A percentile compares a stretch with the other conserved stretches of the same genome.
Conservation (phyloP, 1,140 invertebrate genomes). For the Atta texana region DNA sequence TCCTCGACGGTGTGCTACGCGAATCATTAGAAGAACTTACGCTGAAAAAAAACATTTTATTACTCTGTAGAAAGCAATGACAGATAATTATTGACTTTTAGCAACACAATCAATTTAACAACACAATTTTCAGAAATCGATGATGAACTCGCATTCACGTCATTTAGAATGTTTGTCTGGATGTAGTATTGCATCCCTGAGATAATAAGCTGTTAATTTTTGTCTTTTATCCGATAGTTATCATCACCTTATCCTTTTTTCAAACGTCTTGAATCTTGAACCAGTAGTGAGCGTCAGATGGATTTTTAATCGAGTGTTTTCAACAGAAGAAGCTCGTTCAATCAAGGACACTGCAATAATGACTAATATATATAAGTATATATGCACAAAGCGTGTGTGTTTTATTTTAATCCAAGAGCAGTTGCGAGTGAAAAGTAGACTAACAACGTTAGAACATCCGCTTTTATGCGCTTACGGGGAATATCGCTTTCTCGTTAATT, state of each 20-base stretch:
- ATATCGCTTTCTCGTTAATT: constrained; percentile 56
- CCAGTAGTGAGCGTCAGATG: neutral
- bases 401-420: constrained; percentile 64
- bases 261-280: neutral
- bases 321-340: neutral
- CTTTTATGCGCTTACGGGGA: neutral
- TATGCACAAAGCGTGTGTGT: neutral
- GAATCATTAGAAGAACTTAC: neutral
- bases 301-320: neutral
- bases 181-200: neutral
- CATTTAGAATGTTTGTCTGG: neutral
- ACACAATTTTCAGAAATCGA: neutral
- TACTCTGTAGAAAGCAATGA: neutral
- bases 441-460: neutral
- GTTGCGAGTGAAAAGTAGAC: constrained; percentile 55
- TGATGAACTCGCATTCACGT: neutral
- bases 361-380: neutral
- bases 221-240: neutral
- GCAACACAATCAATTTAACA: too few species aligned
- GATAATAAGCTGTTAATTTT: constrained; percentile 2
- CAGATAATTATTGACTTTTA: constrained; percentile 8
- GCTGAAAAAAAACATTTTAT: neutral
- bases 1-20: neutral
- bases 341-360: neutral
- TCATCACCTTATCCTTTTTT: neutral